phyloP scores from a whole-genome alignment of 2,888 invertebrate species.

The Drosophila testacea region DNA sequence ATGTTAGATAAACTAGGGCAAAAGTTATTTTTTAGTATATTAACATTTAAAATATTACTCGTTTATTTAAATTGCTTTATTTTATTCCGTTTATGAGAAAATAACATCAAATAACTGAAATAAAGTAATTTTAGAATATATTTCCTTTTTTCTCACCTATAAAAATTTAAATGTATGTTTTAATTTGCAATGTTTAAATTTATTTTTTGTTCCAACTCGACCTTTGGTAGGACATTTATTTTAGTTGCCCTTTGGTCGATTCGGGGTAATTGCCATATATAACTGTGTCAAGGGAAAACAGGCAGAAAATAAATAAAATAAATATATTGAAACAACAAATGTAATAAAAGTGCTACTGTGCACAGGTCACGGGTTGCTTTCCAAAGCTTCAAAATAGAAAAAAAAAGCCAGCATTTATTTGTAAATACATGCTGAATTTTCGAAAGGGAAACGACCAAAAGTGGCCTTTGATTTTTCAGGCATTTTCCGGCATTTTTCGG shows the following conservation, averaged over 20 bases:
- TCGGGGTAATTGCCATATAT: constrained; percentile 40
- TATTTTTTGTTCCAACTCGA: neutral
- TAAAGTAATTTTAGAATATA: too few relatives aligned
- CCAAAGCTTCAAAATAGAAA: neutral
- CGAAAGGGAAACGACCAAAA: constrained; percentile 11
- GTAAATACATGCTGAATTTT: neutral
- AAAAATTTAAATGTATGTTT: neutral
- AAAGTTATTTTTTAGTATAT: neutral
- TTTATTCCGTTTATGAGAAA: neutral
- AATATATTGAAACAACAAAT: constrained; percentile 21
- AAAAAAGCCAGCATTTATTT: neutral
- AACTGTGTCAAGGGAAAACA: constrained; percentile 43
- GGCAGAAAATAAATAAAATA: constrained; percentile 30
- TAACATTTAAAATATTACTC: neutral
- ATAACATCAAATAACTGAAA: neutral
- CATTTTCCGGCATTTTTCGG: constrained; percentile 50
- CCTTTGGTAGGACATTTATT: neutral
- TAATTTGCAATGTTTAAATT: neutral
- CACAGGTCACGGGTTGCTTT: too few relatives aligned
- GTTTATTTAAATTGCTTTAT: neutral
- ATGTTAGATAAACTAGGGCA: neutral
- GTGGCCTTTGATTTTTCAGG: constrained; percentile 48
- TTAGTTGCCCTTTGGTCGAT: neutral
- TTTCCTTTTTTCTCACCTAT: neutral
- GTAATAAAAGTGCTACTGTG: constrained; percentile 64